Evolutionary conservation across 2,113 vertebrate species (phyloP).

Genomic region (Xenus cinereus): DNA sequence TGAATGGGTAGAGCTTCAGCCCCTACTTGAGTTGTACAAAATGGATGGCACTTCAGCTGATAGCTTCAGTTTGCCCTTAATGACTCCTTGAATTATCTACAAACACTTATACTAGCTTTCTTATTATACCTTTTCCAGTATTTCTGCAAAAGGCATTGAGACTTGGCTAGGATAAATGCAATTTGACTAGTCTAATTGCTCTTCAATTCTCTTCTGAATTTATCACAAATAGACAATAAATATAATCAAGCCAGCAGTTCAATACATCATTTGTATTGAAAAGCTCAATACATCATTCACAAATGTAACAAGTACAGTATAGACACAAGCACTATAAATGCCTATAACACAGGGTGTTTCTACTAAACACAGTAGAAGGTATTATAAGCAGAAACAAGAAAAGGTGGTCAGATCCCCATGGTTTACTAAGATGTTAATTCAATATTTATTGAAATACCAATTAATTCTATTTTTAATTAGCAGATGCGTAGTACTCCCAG

Average conservation of each 20-base stretch:
- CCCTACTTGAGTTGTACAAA: background rate
- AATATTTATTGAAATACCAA: background rate
- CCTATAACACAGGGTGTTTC: background rate
- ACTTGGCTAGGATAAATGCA: background rate
- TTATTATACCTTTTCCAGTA: background rate
- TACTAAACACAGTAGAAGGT: background rate
- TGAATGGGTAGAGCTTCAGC: background rate
- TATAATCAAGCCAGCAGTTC: background rate
- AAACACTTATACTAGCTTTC: background rate
- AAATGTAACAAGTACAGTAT: background rate
- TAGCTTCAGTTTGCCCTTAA: background rate
- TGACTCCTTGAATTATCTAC: background rate
- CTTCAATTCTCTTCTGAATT: background rate
- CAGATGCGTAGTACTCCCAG: background rate
- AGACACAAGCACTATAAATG: background rate
- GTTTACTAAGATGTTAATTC: background rate
- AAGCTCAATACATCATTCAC: background rate
- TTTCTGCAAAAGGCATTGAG: background rate
- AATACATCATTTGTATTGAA: background rate
- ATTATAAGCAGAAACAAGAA: background rate
- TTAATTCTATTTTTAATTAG: background rate
- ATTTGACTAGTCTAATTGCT: background rate
- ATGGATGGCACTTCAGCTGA: background rate
- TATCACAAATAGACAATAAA: constrained; percentile 4
- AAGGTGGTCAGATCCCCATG: background rate